Conservation (phyloP, 2,113 vertebrate species). For the Limanda limanda region DNA sequence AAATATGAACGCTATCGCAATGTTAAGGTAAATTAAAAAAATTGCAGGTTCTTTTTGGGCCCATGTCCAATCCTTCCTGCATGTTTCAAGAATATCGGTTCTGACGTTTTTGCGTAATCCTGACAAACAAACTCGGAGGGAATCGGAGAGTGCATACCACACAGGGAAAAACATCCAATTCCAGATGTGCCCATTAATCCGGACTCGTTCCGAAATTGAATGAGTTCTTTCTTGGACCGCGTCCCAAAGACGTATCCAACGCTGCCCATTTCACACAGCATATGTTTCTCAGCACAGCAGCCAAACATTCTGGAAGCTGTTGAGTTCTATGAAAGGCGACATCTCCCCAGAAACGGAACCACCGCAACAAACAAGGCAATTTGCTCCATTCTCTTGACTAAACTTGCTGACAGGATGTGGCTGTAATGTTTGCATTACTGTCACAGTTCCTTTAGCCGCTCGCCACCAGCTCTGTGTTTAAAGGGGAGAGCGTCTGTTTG, state of each 20-base stretch:
- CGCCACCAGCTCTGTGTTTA: constrained; percentile 30
- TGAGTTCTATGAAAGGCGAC: constrained; percentile 25
- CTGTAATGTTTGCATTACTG: constrained; percentile 47
- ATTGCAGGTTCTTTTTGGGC: no score
- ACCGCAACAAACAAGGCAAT: constrained; percentile 27
- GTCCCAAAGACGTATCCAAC: not conserved
- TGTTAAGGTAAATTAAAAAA: no score
- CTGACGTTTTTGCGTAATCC: no score
- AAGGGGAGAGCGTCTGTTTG: not conserved
- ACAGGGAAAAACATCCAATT: no score
- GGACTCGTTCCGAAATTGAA: no score
- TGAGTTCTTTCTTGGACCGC: not conserved
- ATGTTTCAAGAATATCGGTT: no score
- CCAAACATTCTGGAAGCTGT: not conserved
- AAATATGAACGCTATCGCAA: no score
- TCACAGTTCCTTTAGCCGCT: constrained; percentile 30
- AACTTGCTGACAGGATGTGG: constrained; percentile 20
- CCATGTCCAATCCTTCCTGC: no score
- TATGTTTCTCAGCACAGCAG: not conserved
- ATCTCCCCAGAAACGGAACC: constrained; percentile 17
- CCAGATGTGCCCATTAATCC: no score
- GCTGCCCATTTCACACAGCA: not conserved
- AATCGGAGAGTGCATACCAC: no score
- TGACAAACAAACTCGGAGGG: no score
- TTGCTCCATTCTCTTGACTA: constrained; percentile 21